Evolutionary conservation across 2,797 vertebrate species (phyloP).

Genomic region (Amazona ochrocephala): DNA sequence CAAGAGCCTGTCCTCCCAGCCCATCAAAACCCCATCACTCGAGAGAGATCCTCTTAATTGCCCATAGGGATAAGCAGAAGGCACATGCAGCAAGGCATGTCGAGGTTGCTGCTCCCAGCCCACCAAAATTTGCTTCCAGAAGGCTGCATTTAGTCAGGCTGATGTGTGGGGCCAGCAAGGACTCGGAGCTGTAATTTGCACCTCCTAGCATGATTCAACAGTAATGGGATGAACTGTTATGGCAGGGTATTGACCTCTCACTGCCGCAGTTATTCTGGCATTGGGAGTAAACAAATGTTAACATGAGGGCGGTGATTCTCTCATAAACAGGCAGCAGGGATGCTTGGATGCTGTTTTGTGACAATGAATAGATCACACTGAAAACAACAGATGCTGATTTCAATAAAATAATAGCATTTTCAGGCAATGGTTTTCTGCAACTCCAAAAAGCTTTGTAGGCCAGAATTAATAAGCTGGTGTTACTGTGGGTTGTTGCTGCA

Average conservation of each 20-base stretch:
- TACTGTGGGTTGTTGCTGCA: background rate
- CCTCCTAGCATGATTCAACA: background rate
- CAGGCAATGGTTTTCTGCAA: constrained; percentile 24
- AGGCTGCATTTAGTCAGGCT: background rate
- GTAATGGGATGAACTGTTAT: background rate
- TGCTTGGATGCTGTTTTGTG: constrained; percentile 19
- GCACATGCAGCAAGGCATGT: background rate
- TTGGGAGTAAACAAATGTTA: constrained; percentile 17
- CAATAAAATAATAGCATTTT: constrained; percentile 56
- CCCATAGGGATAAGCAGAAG: background rate
- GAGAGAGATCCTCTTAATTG: background rate
- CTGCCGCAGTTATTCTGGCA: background rate
- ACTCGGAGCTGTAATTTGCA: background rate
- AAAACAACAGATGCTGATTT: constrained; percentile 68
- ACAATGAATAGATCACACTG: constrained; percentile 26
- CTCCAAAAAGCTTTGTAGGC: constrained; percentile 8
- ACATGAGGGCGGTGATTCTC: background rate
- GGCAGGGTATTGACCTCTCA: background rate
- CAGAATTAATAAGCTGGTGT: constrained; percentile 6
- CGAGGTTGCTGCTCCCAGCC: background rate
- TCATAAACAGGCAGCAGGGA: constrained; percentile 6
- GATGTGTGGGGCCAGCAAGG: background rate
- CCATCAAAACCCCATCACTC: background rate
- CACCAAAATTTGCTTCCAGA: background rate
- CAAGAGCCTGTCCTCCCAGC: background rate